phyloP scores from a whole-genome alignment of 2,797 vertebrate species.

The Dallia pectoralis region DNA sequence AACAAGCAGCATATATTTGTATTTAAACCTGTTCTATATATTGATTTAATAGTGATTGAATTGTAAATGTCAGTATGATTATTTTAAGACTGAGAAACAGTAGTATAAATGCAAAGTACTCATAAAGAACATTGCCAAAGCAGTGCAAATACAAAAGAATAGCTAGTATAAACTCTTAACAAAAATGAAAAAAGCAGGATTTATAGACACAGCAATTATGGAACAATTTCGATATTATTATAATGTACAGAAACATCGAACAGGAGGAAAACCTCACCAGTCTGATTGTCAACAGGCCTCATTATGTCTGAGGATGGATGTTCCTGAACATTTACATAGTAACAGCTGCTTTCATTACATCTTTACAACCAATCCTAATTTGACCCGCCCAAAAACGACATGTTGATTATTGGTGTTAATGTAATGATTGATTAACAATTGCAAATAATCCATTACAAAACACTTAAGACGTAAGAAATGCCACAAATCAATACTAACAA shows the following conservation, averaged over 20 bases:
- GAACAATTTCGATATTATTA: too few relatives aligned
- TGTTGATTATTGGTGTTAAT: background rate
- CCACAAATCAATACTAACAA: too few relatives aligned
- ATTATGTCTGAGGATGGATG: too few relatives aligned
- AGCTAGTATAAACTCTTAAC: background rate
- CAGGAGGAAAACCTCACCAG: too few relatives aligned
- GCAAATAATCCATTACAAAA: too few relatives aligned
- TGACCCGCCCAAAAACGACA: background rate
- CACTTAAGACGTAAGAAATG: too few relatives aligned
- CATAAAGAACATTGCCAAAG: background rate
- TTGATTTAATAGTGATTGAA: background rate
- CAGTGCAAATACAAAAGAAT: background rate
- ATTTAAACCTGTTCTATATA: background rate
- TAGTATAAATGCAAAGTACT: background rate
- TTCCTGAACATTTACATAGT: too few relatives aligned
- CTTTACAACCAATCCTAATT: background rate
- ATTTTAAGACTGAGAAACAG: background rate
- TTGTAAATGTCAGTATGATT: background rate
- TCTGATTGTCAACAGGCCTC: too few relatives aligned
- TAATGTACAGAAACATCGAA: too few relatives aligned
- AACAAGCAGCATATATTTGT: too few relatives aligned
- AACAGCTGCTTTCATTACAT: too few relatives aligned
- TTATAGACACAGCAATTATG: background rate
- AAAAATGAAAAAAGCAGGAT: background rate
- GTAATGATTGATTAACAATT: too few relatives aligned